Percentiles rank a stretch among this genome's conserved stretches.
phyloP scores from a whole-genome alignment of 2,888 invertebrate species.

The Allygus modestus region DNA sequence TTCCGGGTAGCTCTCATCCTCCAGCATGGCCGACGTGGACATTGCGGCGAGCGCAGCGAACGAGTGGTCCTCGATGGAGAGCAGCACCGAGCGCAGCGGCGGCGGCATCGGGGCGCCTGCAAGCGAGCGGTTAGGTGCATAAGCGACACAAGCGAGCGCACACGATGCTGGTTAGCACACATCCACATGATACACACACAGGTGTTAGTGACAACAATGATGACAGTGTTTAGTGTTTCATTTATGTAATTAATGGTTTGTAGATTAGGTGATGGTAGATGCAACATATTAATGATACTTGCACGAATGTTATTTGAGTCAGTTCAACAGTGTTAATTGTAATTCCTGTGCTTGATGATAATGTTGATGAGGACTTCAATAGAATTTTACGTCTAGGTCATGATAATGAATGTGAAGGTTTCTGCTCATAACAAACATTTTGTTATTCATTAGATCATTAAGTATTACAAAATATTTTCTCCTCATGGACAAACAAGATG shows the following conservation, averaged over 20 bases:
- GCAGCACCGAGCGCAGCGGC: slow-evolving; percentile 76
- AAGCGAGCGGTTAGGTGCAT: slow-evolving; percentile 49
- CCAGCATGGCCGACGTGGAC: slow-evolving; percentile 83
- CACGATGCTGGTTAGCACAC: slow-evolving; percentile 13
- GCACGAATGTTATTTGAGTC: no score
- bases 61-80: slow-evolving; percentile 85
- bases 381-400: no score
- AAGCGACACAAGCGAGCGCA: slow-evolving; percentile 39
- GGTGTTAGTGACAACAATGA: neutral
- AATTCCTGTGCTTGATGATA: no score
- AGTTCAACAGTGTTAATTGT: no score
- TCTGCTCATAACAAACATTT: no score
- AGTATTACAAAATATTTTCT: no score
- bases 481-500: no score
- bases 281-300: neutral
- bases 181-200: neutral
- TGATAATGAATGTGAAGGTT: no score
- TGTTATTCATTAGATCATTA: no score
- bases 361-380: no score
- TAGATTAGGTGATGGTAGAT: neutral
- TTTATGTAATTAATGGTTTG: neutral
- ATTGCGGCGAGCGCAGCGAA: slow-evolving; percentile 84
- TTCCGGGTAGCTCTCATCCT: slow-evolving; percentile 92
- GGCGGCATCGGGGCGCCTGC: slow-evolving; percentile 66
- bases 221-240: neutral